These are phyloP conservation scores for Syndactyla subalaris DNA, from an alignment of 2,797 vertebrate genomes.

Conservation along the genomic window DNA sequence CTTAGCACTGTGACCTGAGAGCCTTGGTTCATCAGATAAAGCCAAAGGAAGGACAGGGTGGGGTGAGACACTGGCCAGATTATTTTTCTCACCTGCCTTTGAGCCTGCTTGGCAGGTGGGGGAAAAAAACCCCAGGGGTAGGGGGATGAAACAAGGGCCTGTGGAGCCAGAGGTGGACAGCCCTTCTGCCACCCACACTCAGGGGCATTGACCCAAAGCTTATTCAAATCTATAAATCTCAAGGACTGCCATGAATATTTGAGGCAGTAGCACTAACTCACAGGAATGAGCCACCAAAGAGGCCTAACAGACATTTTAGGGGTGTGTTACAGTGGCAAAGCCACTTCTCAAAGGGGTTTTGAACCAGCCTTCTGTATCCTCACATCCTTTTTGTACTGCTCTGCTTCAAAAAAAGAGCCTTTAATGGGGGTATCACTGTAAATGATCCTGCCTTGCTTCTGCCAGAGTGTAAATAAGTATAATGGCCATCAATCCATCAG, in stretches of 20 bases:
- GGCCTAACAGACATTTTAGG: neutral
- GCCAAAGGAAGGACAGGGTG: neutral
- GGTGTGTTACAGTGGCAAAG: neutral
- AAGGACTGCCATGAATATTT: neutral
- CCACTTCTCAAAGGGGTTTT: neutral
- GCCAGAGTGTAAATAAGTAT: neutral
- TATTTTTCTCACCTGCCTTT: neutral
- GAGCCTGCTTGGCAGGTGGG: neutral
- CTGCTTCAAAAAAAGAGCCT: neutral
- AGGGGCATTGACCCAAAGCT: neutral
- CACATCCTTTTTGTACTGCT: neutral
- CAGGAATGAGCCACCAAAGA: neutral
- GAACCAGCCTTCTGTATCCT: neutral
- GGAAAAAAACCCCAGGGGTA: fast-evolving
- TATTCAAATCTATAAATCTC: neutral
- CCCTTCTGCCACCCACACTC: neutral
- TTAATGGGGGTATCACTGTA: neutral
- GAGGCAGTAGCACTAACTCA: neutral
- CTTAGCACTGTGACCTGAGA: neutral
- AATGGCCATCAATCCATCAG: neutral
- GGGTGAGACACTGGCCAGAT: neutral
- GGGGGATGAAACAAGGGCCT: neutral
- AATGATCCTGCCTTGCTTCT: neutral
- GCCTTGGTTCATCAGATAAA: neutral
- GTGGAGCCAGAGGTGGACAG: neutral